Conservation (phyloP, 1,140 invertebrate genomes). For the Drosophila orosa region DNA sequence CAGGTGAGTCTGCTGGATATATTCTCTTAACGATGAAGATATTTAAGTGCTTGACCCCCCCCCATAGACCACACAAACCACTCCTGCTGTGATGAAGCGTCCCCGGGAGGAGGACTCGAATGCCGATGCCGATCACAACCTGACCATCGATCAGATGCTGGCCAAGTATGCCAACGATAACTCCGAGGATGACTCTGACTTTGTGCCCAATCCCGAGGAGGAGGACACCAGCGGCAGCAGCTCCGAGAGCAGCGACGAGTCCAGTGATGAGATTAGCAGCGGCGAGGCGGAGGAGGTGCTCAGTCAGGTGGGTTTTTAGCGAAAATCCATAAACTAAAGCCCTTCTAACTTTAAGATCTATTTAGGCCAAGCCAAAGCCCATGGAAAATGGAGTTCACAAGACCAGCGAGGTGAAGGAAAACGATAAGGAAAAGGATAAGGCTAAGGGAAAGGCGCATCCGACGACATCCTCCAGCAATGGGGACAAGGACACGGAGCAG, state of each 20-base stretch:
- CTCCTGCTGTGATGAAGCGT: constrained; percentile 48
- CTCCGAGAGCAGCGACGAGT: constrained; percentile 32
- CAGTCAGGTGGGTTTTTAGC: constrained; percentile 21
- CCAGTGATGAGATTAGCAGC: constrained; percentile 51
- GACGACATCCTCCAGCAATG: constrained; percentile 31
- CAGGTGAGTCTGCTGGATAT: constrained; percentile 24
- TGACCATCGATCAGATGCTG: constrained; percentile 70
- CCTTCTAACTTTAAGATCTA: background rate
- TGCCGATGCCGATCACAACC: constrained; percentile 40
- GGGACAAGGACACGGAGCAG: constrained; percentile 39
- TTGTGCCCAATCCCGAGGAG: constrained; percentile 62
- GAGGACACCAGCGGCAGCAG: constrained; percentile 24
- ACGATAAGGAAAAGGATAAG: constrained; percentile 21
- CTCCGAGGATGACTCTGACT: constrained; percentile 78
- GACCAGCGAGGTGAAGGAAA: constrained; percentile 6
- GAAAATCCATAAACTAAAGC: background rate
- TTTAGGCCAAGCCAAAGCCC: constrained; percentile 16
- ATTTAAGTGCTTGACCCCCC: background rate
- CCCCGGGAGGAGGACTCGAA: constrained; percentile 51
- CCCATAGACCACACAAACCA: constrained; percentile 14
- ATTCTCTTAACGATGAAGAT: background rate
- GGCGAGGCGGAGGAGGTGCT: constrained; percentile 22
- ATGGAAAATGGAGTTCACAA: constrained; percentile 49
- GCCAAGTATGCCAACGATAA: constrained; percentile 75
- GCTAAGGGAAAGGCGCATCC: constrained; percentile 32